phyloP scores from a whole-genome alignment of 2,888 invertebrate species.

The Caenorhabditis panamensis region DNA sequence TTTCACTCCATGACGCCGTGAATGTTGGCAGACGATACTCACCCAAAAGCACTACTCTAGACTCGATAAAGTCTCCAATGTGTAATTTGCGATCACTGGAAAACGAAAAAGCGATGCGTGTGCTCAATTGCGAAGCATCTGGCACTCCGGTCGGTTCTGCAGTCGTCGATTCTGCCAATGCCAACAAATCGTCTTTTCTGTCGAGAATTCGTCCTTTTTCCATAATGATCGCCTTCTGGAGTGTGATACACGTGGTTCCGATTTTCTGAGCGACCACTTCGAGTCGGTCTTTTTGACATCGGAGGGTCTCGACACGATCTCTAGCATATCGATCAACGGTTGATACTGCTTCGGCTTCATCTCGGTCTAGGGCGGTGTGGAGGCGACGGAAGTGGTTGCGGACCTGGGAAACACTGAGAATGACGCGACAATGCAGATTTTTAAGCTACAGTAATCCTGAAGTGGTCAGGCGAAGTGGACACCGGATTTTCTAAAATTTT shows the following conservation, averaged over 20 bases:
- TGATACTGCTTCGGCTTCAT: conserved; percentile 32
- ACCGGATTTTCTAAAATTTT: too few species aligned
- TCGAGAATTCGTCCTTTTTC: conserved; percentile 48
- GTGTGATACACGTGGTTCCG: conserved; percentile 40
- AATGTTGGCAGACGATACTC: too few species aligned
- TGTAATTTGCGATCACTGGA: conserved; percentile 85
- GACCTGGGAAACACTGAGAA: too few species aligned
- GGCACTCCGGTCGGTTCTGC: conserved; percentile 53
- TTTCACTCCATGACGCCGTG: too few species aligned
- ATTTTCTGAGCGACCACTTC: conserved; percentile 32
- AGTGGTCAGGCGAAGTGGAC: too few species aligned
- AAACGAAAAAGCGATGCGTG: conserved; percentile 85
- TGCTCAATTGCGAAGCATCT: conserved; percentile 81
- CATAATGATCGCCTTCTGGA: conserved; percentile 50
- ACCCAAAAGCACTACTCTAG: conserved; percentile 48
- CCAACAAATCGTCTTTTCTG: conserved; percentile 60
- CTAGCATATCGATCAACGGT: conserved; percentile 39
- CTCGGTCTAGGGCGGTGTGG: conserved; percentile 28
- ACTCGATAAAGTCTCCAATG: conserved; percentile 84
- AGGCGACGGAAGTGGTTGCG: conserved; percentile 56
- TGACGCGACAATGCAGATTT: too few species aligned
- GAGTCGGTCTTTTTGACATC: conserved; percentile 41
- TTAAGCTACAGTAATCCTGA: too few species aligned
- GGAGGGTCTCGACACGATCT: conserved; percentile 26
- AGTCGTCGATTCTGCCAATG: conserved; percentile 53